Evolutionary conservation across 2,113 vertebrate genomes (phyloP).

Genomic region (Collichthys lucidus): DNA sequence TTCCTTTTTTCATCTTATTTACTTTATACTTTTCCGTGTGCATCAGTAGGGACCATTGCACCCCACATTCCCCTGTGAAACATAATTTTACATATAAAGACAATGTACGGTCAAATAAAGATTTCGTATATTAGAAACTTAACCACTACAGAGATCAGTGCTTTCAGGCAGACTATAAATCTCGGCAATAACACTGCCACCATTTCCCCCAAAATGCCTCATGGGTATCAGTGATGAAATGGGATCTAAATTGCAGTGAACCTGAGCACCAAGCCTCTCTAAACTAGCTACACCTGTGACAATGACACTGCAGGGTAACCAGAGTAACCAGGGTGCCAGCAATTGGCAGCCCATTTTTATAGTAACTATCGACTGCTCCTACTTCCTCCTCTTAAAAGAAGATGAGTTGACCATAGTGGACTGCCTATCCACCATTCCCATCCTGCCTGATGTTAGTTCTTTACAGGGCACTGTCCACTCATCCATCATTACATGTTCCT

Average conservation of each 20-base stretch:
- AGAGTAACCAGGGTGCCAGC: conserved; percentile 43
- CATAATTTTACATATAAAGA: conserved; percentile 10
- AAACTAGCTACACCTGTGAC: conserved; percentile 56
- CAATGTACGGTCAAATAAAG: conserved; percentile 13
- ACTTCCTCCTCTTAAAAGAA: conserved; percentile 61
- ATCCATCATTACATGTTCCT: conserved; percentile 76
- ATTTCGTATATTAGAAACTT: conserved; percentile 25
- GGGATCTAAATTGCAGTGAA: conserved; percentile 60
- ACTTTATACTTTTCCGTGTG: background rate
- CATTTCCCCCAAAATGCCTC: conserved; percentile 57
- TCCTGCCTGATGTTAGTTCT: conserved; percentile 64
- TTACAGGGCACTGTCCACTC: conserved; percentile 73
- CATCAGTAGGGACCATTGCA: background rate
- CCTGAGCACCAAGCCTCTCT: conserved; percentile 39
- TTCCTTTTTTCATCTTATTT: conserved; percentile 12
- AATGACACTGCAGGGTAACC: conserved; percentile 57
- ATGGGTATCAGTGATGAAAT: conserved; percentile 65
- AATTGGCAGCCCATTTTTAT: conserved; percentile 50
- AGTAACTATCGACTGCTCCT: conserved; percentile 22
- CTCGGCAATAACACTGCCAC: conserved; percentile 32
- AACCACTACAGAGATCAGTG: conserved; percentile 10
- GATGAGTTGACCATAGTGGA: conserved; percentile 66
- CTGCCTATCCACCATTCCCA: conserved; percentile 58
- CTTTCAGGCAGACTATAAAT: conserved; percentile 42
- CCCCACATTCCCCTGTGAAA: background rate